phyloP scores from a whole-genome alignment of 2,888 invertebrate genomes.

The Lepeophtheirus nordmannii region DNA sequence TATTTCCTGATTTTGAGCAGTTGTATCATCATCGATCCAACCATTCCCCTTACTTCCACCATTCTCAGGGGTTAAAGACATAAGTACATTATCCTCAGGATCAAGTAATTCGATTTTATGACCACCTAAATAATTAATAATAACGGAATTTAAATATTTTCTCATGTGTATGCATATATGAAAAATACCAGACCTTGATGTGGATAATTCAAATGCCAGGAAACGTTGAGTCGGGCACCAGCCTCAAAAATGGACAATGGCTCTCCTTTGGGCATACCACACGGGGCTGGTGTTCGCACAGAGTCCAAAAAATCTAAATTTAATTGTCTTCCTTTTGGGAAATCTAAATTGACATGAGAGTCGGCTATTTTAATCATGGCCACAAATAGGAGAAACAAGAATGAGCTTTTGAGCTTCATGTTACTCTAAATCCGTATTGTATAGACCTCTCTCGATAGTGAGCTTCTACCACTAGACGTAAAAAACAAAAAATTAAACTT shows the following conservation, averaged over 20 bases:
- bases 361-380: not conserved
- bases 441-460: no score
- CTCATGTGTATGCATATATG: no score
- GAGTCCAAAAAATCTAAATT: slow-evolving; percentile 85
- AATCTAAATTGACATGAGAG: slow-evolving; percentile 67
- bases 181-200: slow-evolving; percentile 41
- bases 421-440: no score
- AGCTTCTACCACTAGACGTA: no score
- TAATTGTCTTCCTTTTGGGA: slow-evolving; percentile 69
- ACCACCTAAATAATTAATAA: slow-evolving; percentile 17
- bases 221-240: slow-evolving; percentile 68
- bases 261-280: slow-evolving; percentile 88
- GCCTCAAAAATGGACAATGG: slow-evolving; percentile 58
- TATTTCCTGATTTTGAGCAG: slow-evolving; percentile 65
- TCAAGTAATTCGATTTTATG: slow-evolving; percentile 65
- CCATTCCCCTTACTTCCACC: slow-evolving; percentile 46
- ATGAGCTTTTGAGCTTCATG: no score
- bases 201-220: slow-evolving; percentile 86
- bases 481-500: no score
- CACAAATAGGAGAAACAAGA: not conserved
- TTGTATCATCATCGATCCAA: slow-evolving; percentile 56
- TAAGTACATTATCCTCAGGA: slow-evolving; percentile 60
- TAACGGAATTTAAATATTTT: no score
- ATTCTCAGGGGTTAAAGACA: slow-evolving; percentile 67
- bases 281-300: slow-evolving; percentile 70